A percentile compares a stretch with the other conserved stretches of the same genome.
Evolutionary conservation across 2,797 vertebrate genomes (phyloP).

Genomic region (Phyllotis vaccarum): DNA sequence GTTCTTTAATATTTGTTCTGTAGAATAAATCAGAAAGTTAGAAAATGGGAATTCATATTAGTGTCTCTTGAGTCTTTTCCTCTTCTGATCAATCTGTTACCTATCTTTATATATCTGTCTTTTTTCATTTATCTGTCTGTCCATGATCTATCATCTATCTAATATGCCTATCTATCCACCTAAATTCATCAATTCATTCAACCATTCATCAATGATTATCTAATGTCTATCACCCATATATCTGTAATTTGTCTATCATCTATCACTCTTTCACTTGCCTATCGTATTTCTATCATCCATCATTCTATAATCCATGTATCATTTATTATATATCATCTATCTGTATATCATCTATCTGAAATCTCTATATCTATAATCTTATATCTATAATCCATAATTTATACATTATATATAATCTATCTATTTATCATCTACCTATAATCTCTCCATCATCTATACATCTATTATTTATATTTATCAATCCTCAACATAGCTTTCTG

Average conservation of each 20-base stretch:
- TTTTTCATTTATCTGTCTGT: neutral
- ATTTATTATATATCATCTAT: too few species aligned
- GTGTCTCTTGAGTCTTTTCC: neutral
- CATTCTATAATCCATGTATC: neutral
- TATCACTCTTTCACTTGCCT: too few species aligned
- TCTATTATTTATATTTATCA: too few species aligned
- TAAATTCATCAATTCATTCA: neutral
- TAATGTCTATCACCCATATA: neutral
- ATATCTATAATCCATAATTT: too few species aligned
- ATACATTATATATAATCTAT: too few species aligned
- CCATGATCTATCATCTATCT: neutral
- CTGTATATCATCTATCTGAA: too few species aligned
- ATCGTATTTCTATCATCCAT: neutral
- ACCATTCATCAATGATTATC: neutral
- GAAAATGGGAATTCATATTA: neutral
- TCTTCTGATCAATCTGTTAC: neutral
- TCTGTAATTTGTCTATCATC: too few species aligned
- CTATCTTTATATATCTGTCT: neutral
- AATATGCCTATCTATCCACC: neutral
- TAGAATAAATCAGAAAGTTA: neutral
- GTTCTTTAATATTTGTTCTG: neutral
- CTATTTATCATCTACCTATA: too few species aligned
- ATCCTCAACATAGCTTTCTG: too few species aligned
- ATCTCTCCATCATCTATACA: too few species aligned
- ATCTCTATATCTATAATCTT: too few species aligned